Evolutionary conservation across 2,888 invertebrate species (phyloP), one percentile per base, ranked within the genome.

Genomic region (Drosophila longiperda): DNA sequence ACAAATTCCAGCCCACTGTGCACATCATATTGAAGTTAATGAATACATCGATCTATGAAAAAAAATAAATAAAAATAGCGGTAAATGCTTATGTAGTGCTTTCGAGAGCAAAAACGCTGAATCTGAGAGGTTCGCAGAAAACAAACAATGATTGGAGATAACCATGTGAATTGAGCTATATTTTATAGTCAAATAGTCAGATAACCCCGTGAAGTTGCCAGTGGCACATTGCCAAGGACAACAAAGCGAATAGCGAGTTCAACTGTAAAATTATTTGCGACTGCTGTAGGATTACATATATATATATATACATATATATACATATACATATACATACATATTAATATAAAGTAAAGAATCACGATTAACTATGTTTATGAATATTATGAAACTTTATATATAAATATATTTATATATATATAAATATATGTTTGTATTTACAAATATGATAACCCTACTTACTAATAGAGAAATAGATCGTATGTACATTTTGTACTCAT

Each of bases 191-290:
- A 90, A 68, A 75, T 66, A 72, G 78, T 64, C 72, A 66, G 53
- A 62, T 49, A 67, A 50, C 68, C 68, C 72, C 72, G 82, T 74
- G 71, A 66, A 64, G 49, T 72, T 73, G 66, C 54, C 53, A 34
- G 65, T 62, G 34, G 40, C 49, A 63, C 76, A 68, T 50, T 67
- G 67, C 53, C 61, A 59, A 60, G 34, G 69, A 57, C 67, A 66
- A 50, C 33, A 38, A 32, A 40, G 55, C 49, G 55, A 62, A 40
- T 45, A 63, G 42, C 62, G 82, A 73, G 71, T 77, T 82, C 73
- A 84, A 82, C 73, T 87, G 87, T 89, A 87, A 83, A 83, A 83
- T 87, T 73, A 83, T 90, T 82, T 87, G 78, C 87, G 87, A 87
- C 87, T 87, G 87, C 87, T 89, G 75, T 89, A 85, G 90, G 71